phyloP scores from a whole-genome alignment of 2,888 invertebrate genomes.

The Stegophylla sp. region DNA sequence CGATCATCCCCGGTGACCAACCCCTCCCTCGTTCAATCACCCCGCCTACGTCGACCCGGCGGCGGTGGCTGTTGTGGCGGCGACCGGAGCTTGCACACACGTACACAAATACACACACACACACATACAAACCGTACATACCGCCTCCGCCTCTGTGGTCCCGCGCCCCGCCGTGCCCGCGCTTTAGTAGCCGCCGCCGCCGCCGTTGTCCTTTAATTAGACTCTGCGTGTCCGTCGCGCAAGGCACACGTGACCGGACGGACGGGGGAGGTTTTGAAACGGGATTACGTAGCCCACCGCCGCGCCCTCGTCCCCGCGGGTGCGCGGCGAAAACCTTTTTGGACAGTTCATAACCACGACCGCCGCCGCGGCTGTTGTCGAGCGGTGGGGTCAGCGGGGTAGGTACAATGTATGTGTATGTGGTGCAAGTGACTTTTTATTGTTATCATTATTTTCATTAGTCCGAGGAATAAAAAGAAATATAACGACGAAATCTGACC shows the following conservation, averaged over 20 bases:
- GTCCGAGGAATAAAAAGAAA: constrained; percentile 23
- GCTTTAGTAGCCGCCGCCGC: neutral
- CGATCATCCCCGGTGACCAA: neutral
- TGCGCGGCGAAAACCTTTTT: constrained; percentile 36
- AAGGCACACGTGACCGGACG: neutral
- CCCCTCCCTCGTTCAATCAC: neutral
- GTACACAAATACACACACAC: no score
- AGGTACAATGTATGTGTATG: neutral
- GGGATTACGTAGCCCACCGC: constrained; percentile 37
- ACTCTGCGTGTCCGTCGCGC: constrained; percentile 4
- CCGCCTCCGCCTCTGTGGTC: neutral
- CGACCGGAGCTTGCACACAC: no score
- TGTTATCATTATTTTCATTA: constrained; percentile 9
- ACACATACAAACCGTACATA: no score
- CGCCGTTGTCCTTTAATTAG: constrained; percentile 47
- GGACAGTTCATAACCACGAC: constrained; percentile 47
- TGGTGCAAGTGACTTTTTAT: neutral
- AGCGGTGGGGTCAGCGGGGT: no score
- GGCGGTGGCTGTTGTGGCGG: no score
- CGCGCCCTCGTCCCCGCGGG: neutral
- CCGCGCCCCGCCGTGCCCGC: neutral
- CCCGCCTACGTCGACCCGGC: no score
- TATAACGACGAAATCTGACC: constrained; percentile 9
- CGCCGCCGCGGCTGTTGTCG: no score
- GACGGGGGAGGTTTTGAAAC: constrained; percentile 4